phyloP scores from a whole-genome alignment of 1,140 invertebrate species.

The Pomacea maculata region DNA sequence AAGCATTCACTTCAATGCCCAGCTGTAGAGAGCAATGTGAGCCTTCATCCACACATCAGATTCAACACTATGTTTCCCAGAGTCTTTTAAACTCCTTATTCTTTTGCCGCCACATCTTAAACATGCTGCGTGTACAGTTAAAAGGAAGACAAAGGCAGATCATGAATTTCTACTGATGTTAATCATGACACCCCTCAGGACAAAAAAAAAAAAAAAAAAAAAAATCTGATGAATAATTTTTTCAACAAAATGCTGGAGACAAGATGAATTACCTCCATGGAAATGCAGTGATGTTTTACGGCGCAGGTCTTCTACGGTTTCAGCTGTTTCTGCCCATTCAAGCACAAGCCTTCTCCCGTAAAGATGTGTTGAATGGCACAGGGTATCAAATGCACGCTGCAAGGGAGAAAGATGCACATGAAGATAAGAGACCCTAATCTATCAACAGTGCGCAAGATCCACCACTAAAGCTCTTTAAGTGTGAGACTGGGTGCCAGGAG shows the following conservation, averaged over 20 bases:
- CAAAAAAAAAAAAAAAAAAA: too few relatives aligned
- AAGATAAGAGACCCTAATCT: too few relatives aligned
- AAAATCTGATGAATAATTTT: too few relatives aligned
- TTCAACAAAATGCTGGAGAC: too few relatives aligned
- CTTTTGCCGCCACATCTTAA: not conserved
- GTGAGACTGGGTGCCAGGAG: too few relatives aligned
- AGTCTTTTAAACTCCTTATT: not conserved
- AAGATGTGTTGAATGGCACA: constrained; percentile 96
- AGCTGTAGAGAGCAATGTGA: not conserved
- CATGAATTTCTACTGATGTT: too few relatives aligned
- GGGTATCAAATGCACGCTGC: constrained; percentile 88
- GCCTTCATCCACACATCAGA: not conserved
- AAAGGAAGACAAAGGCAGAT: not conserved
- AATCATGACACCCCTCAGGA: too few relatives aligned
- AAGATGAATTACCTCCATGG: constrained; percentile 45
- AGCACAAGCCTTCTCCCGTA: constrained; percentile 93
- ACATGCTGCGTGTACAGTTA: not conserved
- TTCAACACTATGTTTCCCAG: not conserved
- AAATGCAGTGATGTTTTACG: constrained; percentile 85
- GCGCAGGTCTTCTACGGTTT: constrained; percentile 81
- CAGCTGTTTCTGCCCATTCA: constrained; percentile 91
- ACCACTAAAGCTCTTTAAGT: too few relatives aligned
- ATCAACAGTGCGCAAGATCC: constrained; percentile 3
- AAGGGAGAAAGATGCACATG: constrained; percentile 52
- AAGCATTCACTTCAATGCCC: not conserved